Percentiles rank a stretch among this genome's conserved stretches.
These are phyloP conservation scores for Cordilura impudica DNA, from an alignment of 2,888 invertebrate genomes.

Conservation along the genomic window DNA sequence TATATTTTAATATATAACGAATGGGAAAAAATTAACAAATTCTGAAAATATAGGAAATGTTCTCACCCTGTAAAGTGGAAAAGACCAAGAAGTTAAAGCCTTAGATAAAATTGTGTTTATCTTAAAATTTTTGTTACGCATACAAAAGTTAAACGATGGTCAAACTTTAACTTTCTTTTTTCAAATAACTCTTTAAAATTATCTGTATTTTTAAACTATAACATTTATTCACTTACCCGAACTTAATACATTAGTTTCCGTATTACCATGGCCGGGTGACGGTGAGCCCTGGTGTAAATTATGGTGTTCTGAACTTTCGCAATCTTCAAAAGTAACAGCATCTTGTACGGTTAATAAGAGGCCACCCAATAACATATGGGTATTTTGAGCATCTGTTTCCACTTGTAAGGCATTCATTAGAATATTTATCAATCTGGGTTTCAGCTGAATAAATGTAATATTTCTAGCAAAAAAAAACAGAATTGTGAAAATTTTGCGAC, in stretches of 20 bases:
- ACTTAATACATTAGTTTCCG: slow-evolving; percentile 81
- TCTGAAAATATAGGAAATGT: too few species aligned
- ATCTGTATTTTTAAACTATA: too few species aligned
- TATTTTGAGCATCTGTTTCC: slow-evolving; percentile 90
- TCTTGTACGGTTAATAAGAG: slow-evolving; percentile 88
- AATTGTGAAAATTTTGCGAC: slow-evolving; percentile 57
- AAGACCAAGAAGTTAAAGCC: too few species aligned
- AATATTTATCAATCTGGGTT: slow-evolving; percentile 87
- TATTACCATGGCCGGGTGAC: slow-evolving; percentile 72
- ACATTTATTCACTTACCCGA: slow-evolving; percentile 83
- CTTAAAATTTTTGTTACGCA: too few species aligned
- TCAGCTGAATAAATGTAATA: slow-evolving; percentile 84
- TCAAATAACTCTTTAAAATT: too few species aligned
- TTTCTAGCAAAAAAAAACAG: slow-evolving; percentile 66
- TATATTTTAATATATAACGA: too few species aligned
- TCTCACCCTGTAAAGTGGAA: too few species aligned
- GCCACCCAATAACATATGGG: slow-evolving; percentile 91
- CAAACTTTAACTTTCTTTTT: too few species aligned
- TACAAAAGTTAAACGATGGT: too few species aligned
- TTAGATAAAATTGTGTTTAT: too few species aligned
- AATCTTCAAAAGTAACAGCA: slow-evolving; percentile 86
- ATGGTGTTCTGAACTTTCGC: slow-evolving; percentile 80
- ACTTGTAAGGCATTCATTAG: slow-evolving; percentile 90
- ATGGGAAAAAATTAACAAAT: too few species aligned
- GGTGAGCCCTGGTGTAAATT: slow-evolving; percentile 77